A percentile compares a stretch with the other conserved stretches of the same genome.
Evolutionary conservation across 2,113 vertebrate species (phyloP).

Genomic region (Zapus hudsonius): DNA sequence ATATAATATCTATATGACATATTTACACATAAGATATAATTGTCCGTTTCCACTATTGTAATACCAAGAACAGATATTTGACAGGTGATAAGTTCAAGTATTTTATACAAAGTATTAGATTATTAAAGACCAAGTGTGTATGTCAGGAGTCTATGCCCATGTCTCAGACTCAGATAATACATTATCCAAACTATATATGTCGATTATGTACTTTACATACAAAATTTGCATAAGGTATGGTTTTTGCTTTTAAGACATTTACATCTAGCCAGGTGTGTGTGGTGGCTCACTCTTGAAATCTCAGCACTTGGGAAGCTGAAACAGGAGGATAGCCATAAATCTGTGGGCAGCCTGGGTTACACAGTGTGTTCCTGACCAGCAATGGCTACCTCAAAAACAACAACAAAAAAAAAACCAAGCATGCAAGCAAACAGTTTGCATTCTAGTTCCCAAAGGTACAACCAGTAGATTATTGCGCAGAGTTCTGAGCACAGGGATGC

Average conservation of each 20-base stretch:
- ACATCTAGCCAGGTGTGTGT: neutral
- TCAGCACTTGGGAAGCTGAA: neutral
- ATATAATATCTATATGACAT: neutral
- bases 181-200: neutral
- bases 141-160: neutral
- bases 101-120: neutral
- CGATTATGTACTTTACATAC: neutral
- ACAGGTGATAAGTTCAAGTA: neutral
- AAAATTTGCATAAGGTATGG: neutral
- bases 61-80: neutral
- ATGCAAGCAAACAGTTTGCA: neutral
- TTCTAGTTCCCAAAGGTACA: constrained; percentile 31
- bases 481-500: neutral
- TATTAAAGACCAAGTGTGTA: neutral
- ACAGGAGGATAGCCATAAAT: neutral
- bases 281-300: neutral
- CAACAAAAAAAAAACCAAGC: neutral
- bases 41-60: neutral
- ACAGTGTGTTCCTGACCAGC: neutral
- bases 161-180: neutral
- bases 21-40: neutral
- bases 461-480: neutral
- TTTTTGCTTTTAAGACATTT: constrained; percentile 25
- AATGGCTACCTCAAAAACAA: neutral
- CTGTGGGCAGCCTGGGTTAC: neutral